phyloP scores from a whole-genome alignment of 2,113 vertebrate genomes.

The Ranitomeya variabilis region DNA sequence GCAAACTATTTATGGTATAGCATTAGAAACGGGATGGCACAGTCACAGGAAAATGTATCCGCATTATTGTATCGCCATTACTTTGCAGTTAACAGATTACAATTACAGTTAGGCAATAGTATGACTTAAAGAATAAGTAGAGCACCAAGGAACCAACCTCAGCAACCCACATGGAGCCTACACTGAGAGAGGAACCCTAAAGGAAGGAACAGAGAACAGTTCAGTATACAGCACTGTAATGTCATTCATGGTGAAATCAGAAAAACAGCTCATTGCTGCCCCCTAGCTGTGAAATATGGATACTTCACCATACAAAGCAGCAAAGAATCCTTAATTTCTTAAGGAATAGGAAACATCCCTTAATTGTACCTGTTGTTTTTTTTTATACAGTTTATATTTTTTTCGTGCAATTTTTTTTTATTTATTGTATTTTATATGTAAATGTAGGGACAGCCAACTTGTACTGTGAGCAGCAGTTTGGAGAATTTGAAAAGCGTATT shows the following conservation, averaged over 20 bases:
- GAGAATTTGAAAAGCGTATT: no score
- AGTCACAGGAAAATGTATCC: no score
- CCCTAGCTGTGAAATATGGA: neutral
- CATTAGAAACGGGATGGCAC: no score
- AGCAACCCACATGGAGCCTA: slow-evolving; percentile 82
- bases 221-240: neutral
- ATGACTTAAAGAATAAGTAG: neutral
- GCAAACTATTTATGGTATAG: no score
- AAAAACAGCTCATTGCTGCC: slow-evolving; percentile 7
- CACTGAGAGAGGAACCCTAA: slow-evolving; percentile 75
- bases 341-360: no score
- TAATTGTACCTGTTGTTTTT: no score
- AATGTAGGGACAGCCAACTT: no score
- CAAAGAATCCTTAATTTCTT: no score
- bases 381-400: no score
- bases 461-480: no score
- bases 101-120: neutral
- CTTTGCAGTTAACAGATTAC: neutral
- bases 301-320: neutral
- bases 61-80: neutral
- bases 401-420: no score
- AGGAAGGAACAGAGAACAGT: slow-evolving; percentile 71
- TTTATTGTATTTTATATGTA: no score
- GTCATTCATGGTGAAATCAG: neutral
- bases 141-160: slow-evolving; percentile 75